Evolutionary conservation across 2,113 vertebrate species (phyloP).

Genomic region (Rallus limicola): DNA sequence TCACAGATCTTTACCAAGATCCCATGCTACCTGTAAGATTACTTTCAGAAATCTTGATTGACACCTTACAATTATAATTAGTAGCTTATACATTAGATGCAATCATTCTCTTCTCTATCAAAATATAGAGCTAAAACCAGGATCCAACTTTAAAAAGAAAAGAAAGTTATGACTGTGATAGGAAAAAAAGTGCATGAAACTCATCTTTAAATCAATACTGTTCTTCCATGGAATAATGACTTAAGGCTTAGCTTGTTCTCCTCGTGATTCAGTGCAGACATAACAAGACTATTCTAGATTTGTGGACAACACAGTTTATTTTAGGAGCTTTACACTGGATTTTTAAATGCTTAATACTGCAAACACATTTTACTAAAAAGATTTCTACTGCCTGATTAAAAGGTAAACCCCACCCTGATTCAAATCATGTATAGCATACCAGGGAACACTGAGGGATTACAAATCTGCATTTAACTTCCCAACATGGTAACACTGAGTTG

Average conservation of each 20-base stretch:
- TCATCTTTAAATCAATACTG: constrained; percentile 73
- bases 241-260: constrained; percentile 70
- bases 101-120: constrained; percentile 76
- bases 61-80: constrained; percentile 71
- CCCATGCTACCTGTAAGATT: constrained; percentile 77
- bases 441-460: not conserved
- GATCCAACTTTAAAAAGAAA: constrained; percentile 76
- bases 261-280: constrained; percentile 76
- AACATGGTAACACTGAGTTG: not conserved
- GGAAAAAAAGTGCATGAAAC: constrained; percentile 77
- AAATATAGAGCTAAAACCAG: constrained; percentile 79
- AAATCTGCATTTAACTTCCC: constrained; percentile 18
- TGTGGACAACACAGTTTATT: constrained; percentile 50
- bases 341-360: constrained; percentile 35
- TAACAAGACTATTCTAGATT: constrained; percentile 68
- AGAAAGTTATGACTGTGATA: constrained; percentile 75
- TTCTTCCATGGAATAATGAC: constrained; percentile 76
- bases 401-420: constrained; percentile 13
- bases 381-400: constrained; percentile 24
- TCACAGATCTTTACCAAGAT: constrained; percentile 76
- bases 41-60: constrained; percentile 68
- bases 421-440: not conserved
- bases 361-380: constrained; percentile 31
- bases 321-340: constrained; percentile 67
- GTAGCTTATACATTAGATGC: constrained; percentile 64